Evolutionary conservation across 2,113 vertebrate genomes (phyloP).

Genomic region (Charina bottae): DNA sequence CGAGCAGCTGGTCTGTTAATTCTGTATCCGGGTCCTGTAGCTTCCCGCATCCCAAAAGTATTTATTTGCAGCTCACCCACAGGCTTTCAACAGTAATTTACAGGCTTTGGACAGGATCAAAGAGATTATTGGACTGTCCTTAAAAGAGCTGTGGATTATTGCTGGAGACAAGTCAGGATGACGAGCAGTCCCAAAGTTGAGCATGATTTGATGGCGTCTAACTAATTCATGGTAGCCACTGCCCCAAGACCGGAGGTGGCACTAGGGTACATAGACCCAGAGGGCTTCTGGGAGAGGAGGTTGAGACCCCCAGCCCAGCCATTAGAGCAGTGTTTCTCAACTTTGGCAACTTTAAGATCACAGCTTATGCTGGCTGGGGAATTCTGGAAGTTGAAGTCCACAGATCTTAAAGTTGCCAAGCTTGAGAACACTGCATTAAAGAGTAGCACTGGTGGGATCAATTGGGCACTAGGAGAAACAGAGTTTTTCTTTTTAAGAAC

Average conservation of each 20-base stretch:
- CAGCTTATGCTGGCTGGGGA: too few species aligned
- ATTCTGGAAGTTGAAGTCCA: too few species aligned
- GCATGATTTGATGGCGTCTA: neutral
- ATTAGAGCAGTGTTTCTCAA: too few species aligned
- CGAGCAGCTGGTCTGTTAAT: neutral
- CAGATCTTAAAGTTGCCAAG: too few species aligned
- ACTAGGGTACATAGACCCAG: neutral
- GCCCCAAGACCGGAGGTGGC: neutral
- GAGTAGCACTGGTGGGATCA: neutral
- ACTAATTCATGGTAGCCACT: neutral
- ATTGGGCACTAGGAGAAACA: neutral
- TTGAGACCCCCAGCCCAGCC: neutral
- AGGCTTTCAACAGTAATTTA: neutral
- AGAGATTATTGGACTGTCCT: neutral
- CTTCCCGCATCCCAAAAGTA: neutral
- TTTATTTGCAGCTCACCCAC: neutral
- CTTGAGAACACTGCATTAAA: neutral
- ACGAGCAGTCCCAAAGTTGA: neutral
- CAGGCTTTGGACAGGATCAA: conserved; percentile 1
- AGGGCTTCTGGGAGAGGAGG: neutral
- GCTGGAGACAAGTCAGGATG: neutral
- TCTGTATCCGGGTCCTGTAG: neutral
- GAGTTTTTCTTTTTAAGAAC: neutral
- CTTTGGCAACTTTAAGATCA: too few species aligned
- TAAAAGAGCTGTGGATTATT: neutral